These are phyloP conservation scores for Cloeon dipterum DNA, from an alignment of 2,888 invertebrate species.

Conservation along the genomic window DNA sequence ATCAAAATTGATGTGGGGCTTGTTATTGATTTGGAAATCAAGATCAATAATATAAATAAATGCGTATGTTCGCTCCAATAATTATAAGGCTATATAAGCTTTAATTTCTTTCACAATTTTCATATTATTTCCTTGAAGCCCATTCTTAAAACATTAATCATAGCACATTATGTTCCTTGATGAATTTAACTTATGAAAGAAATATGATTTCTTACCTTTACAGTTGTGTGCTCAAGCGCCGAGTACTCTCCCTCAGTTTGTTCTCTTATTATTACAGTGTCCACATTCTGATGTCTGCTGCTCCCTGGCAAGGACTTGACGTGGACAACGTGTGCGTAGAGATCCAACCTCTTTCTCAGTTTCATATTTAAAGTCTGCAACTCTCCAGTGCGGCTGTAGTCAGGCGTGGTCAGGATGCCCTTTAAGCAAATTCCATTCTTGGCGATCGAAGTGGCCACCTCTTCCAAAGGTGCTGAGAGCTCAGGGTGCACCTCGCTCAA, in stretches of 20 bases:
- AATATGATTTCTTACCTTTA: slow-evolving; percentile 18
- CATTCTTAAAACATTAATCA: no score
- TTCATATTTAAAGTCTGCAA: slow-evolving; percentile 87
- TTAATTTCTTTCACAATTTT: no score
- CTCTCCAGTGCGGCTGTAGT: slow-evolving; percentile 70
- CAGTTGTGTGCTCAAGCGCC: slow-evolving; percentile 84
- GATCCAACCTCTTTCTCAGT: slow-evolving; percentile 53
- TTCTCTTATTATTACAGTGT: slow-evolving; percentile 91
- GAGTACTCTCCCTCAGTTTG: slow-evolving; percentile 99
- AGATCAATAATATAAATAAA: no score
- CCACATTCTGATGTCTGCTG: slow-evolving; percentile 69
- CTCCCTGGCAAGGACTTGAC: slow-evolving; percentile 82
- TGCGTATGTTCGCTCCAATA: no score
- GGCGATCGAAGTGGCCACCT: slow-evolving; percentile 61
- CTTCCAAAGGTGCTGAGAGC: slow-evolving; percentile 64
- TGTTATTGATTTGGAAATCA: no score
- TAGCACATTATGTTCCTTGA: no score
- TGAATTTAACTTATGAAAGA: no score
- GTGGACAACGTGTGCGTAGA: slow-evolving; percentile 89
- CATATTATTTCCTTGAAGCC: no score
- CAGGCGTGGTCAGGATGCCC: slow-evolving; percentile 73
- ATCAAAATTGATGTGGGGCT: no score
- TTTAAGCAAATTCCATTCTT: slow-evolving; percentile 72
- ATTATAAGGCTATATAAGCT: no score
- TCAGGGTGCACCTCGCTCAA: slow-evolving; percentile 80